A percentile compares a stretch with the other conserved stretches of the same genome.
These are phyloP conservation scores for Ceraclea dissimilis DNA, from an alignment of 2,888 invertebrate genomes.

Conservation along the genomic window DNA sequence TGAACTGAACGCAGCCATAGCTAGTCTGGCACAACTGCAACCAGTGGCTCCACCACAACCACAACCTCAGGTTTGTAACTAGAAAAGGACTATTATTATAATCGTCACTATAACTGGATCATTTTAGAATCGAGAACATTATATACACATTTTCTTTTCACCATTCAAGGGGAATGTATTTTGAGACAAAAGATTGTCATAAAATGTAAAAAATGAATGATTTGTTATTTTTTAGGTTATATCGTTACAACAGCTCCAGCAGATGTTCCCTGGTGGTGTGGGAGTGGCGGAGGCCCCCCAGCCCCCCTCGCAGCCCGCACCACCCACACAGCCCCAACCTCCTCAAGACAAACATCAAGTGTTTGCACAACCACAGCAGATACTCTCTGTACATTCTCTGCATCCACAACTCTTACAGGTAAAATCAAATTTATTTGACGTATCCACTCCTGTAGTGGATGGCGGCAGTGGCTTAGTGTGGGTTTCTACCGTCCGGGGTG, in stretches of 20 bases:
- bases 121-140: no score
- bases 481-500: no score
- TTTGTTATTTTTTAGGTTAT: conserved; percentile 35
- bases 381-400: conserved; percentile 33
- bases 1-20: conserved; percentile 46
- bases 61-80: conserved; percentile 43
- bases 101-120: neutral
- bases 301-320: conserved; percentile 6
- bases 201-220: no score
- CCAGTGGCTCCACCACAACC: conserved; percentile 46
- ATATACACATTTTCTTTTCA: no score
- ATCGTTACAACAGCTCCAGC: conserved; percentile 53
- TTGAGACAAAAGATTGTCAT: no score
- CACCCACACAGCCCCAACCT: neutral
- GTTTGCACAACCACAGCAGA: conserved; percentile 27
- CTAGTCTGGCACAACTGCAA: conserved; percentile 40
- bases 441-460: no score
- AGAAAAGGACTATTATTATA: no score
- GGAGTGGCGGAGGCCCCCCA: conserved; percentile 40
- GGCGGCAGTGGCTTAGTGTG: no score
- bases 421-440: neutral
- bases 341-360: conserved; percentile 35
- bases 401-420: conserved; percentile 47
- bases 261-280: conserved; percentile 44
- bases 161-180: no score